Evolutionary conservation across 2,888 invertebrate genomes (phyloP).

Genomic region (Phalera bucephala): DNA sequence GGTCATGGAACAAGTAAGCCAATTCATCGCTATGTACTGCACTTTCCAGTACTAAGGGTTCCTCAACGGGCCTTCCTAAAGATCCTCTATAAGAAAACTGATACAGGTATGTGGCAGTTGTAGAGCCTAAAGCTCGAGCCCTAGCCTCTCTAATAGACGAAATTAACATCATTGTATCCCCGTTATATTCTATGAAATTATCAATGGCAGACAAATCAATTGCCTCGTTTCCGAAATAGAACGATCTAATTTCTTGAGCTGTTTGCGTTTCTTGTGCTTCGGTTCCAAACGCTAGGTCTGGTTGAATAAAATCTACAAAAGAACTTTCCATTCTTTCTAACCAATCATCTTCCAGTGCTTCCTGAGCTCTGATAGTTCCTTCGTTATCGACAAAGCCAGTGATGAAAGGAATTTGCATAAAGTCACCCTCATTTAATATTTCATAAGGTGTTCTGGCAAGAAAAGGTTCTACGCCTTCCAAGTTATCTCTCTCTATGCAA

Average conservation of each 20-base stretch:
- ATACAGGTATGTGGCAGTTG: constrained; percentile 53
- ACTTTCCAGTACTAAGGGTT: constrained; percentile 45
- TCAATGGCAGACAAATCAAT: constrained; percentile 35
- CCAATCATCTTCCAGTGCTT: constrained; percentile 56
- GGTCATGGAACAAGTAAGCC: constrained; percentile 55
- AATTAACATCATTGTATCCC: constrained; percentile 68
- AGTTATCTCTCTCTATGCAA: constrained; percentile 56
- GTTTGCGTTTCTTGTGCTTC: constrained; percentile 36
- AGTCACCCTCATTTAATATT: constrained; percentile 47
- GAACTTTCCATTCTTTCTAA: constrained; percentile 55
- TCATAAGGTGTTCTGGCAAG: constrained; percentile 56
- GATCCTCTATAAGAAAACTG: constrained; percentile 69
- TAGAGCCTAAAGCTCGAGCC: constrained; percentile 40
- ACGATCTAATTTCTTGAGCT: constrained; percentile 44
- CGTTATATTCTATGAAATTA: constrained; percentile 57
- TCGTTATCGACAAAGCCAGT: constrained; percentile 68
- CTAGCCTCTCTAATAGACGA: constrained; percentile 61
- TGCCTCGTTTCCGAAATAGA: constrained; percentile 48
- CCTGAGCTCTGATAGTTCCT: constrained; percentile 62
- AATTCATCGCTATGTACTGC: constrained; percentile 69
- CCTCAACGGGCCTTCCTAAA: constrained; percentile 51
- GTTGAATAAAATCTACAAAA: constrained; percentile 60
- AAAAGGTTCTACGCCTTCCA: constrained; percentile 47
- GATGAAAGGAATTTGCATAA: constrained; percentile 59
- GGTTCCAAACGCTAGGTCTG: constrained; percentile 55